These are phyloP conservation scores for Champsocephalus esox DNA, from an alignment of 2,797 vertebrate genomes.

Conservation along the genomic window DNA sequence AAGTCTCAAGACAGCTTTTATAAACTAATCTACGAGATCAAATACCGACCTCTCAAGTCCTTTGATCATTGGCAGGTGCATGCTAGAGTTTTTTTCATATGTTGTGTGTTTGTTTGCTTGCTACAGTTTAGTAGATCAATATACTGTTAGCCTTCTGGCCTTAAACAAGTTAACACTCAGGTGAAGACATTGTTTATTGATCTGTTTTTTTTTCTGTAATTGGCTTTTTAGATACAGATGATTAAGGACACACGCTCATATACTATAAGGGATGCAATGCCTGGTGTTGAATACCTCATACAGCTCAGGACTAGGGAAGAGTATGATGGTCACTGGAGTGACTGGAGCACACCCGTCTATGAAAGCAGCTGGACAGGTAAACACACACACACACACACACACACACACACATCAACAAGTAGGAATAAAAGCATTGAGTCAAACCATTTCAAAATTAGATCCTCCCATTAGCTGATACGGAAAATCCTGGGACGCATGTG, in stretches of 20 bases:
- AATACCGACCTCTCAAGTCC: slow-evolving; percentile 78
- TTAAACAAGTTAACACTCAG: slow-evolving; percentile 2
- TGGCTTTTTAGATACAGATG: background rate
- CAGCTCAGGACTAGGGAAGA: slow-evolving; percentile 87
- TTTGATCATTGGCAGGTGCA: slow-evolving; percentile 33
- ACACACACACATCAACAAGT: slow-evolving; percentile 9
- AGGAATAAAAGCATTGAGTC: background rate
- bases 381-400: slow-evolving; percentile 15
- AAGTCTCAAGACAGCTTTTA: slow-evolving; percentile 72
- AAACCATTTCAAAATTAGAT: background rate
- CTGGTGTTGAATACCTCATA: slow-evolving; percentile 78
- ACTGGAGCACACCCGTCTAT: slow-evolving; percentile 84
- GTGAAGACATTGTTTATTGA: slow-evolving; percentile 7
- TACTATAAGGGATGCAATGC: slow-evolving; percentile 81
- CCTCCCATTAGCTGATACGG: too few relatives aligned
- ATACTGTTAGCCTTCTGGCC: background rate
- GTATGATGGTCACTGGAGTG: slow-evolving; percentile 87
- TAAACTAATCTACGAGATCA: slow-evolving; percentile 84
- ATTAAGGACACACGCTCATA: accelerated
- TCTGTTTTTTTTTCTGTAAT: background rate
- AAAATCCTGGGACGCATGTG: too few relatives aligned
- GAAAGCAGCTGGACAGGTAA: slow-evolving; percentile 87
- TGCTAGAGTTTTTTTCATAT: slow-evolving; percentile 19
- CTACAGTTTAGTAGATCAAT: background rate
- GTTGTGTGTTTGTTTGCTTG: background rate